Evolutionary conservation across 2,113 vertebrate genomes (phyloP).

Genomic region (Galeopterus variegatus): DNA sequence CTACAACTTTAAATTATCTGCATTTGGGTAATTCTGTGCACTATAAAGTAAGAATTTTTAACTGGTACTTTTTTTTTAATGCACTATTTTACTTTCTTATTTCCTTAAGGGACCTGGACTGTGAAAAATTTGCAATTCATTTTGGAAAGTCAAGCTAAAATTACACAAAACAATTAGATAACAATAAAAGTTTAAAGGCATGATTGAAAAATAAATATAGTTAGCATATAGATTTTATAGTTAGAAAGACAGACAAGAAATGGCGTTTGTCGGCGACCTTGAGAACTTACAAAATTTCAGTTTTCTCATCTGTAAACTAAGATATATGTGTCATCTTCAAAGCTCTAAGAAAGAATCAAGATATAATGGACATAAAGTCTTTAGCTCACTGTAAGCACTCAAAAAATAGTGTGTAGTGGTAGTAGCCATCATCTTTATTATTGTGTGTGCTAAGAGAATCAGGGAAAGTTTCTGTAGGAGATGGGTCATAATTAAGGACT

Average conservation of each 20-base stretch:
- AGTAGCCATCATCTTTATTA: neutral
- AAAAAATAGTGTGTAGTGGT: neutral
- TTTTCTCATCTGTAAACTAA: neutral
- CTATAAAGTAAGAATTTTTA: neutral
- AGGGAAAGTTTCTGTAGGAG: neutral
- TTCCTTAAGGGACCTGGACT: neutral
- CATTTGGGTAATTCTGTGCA: neutral
- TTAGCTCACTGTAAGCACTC: neutral
- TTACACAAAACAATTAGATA: neutral
- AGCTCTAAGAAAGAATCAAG: neutral
- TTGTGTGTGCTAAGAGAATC: neutral
- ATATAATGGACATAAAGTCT: neutral
- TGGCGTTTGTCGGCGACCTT: neutral
- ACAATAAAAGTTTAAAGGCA: neutral
- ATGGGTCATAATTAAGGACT: neutral
- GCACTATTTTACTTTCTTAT: neutral
- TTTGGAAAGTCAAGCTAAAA: slow-evolving; percentile 12
- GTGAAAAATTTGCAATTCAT: neutral
- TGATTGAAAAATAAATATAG: neutral
- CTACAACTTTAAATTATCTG: neutral
- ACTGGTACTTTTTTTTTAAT: neutral
- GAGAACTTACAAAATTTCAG: neutral
- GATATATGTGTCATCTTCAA: neutral
- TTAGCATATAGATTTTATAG: neutral
- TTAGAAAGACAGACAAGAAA: neutral